Evolutionary conservation across 2,888 invertebrate species (phyloP), one percentile per base, ranked within the genome.

Genomic region (Adineta ricciae): DNA sequence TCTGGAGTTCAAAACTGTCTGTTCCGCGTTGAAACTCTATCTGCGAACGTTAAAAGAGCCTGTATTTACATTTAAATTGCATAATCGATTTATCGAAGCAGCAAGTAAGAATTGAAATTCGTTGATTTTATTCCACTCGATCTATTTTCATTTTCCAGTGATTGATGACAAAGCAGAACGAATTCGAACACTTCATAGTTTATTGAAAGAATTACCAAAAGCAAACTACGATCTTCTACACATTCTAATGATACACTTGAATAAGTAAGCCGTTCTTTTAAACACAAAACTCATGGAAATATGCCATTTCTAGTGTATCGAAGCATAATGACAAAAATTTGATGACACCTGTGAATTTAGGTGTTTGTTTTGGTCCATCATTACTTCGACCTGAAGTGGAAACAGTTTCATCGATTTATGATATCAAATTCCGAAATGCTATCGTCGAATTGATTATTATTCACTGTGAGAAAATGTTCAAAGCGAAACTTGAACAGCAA

Each of bases 381-480:
- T 92, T 99, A 88, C 92, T 99, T 90, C 93, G 97, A 86, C 95
- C 97, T 11, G 94, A 95, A 92, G 95, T 96, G 90, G 97, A 98
- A 92, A 96, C 97, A 16, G 95, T 99, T 86, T 97, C 98, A 86
- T 96, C 97, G 89, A 97, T 99, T 89, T 94, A 98, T 93, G 97
- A 99, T 91, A 95, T 98, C 88, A 99, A 99, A 92, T 99, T 98
- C 92, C 96, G 96, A 92, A 98, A 98, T 92, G 95, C 98, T 89
- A 95, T 98, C 87, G 96, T 98, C 86, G 97, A 98, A 92, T 95
- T 97, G 89, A 92, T 98, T 87, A 95, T 98, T 86, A 95, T 95
- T 88, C 94, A 95, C 91, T 94, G 93, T 90, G 94, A 94, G 86
- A 78, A 78, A 78, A 73, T 73, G 83, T 85, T 85, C 32, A 73